phyloP scores from a whole-genome alignment of 2,888 invertebrate species.

The Scaptomyza caliginosa region DNA sequence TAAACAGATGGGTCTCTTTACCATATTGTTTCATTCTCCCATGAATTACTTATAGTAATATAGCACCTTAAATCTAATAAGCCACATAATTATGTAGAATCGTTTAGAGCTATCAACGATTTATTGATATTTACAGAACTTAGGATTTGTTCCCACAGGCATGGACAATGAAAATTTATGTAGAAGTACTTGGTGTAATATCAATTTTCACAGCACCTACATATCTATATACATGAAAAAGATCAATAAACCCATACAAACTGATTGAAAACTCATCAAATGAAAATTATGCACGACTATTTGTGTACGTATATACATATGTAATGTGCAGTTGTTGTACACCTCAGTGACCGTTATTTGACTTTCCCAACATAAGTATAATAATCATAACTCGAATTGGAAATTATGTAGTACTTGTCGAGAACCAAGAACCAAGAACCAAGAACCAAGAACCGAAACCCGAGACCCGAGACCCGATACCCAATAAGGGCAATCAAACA shows the following conservation, averaged over 20 bases:
- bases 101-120: constrained; percentile 13
- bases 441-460: not conserved
- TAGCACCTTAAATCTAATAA: constrained; percentile 17
- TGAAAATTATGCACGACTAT: constrained; percentile 65
- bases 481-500: constrained; percentile 79
- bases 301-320: constrained; percentile 33
- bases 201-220: constrained; percentile 67
- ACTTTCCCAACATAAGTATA: constrained; percentile 72
- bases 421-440: not conserved
- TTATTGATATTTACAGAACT: constrained; percentile 22
- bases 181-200: constrained; percentile 51
- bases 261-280: constrained; percentile 73
- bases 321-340: constrained; percentile 9
- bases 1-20: not conserved
- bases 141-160: constrained; percentile 56
- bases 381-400: constrained; percentile 77
- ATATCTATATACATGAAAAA: constrained; percentile 22
- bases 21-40: not conserved
- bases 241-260: constrained; percentile 70
- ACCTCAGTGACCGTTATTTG: constrained; percentile 66
- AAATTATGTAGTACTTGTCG: constrained; percentile 61
- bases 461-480: not conserved
- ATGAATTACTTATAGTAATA: not conserved
- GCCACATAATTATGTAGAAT: constrained; percentile 3
- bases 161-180: constrained; percentile 31